phyloP scores from a whole-genome alignment of 2,113 vertebrate species.

The Rhinolophus ferrumequinum region DNA sequence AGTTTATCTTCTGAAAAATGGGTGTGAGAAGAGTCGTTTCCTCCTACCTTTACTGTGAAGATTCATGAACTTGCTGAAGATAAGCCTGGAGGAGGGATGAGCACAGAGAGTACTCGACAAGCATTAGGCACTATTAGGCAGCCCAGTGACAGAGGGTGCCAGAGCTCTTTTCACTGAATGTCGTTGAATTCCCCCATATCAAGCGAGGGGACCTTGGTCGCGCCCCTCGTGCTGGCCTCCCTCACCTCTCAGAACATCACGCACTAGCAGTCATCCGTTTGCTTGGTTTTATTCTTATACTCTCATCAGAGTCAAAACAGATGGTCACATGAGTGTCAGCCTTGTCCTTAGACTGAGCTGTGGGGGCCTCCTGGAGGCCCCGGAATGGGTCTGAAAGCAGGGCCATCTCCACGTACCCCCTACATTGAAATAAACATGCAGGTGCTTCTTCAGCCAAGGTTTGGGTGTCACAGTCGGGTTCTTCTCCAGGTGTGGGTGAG shows the following conservation, averaged over 20 bases:
- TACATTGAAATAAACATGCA: too few species aligned
- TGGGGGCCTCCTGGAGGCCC: too few species aligned
- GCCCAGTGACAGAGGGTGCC: fast-evolving
- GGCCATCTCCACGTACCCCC: too few species aligned
- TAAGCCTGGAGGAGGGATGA: fast-evolving
- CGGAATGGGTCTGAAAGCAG: too few species aligned
- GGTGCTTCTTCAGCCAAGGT: too few species aligned
- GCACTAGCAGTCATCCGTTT: fast-evolving
- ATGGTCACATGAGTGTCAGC: not conserved
- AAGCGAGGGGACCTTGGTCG: too few species aligned
- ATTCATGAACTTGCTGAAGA: not conserved
- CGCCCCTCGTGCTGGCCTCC: too few species aligned
- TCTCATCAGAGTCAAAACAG: not conserved
- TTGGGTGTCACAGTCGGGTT: too few species aligned
- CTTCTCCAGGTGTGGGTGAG: too few species aligned
- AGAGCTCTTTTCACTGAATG: not conserved
- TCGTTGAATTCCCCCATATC: not conserved
- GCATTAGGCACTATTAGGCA: fast-evolving
- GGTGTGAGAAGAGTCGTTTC: not conserved
- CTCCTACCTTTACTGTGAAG: not conserved
- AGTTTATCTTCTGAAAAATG: not conserved
- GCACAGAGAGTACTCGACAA: fast-evolving
- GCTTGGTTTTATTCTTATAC: not conserved
- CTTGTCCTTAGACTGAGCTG: not conserved
- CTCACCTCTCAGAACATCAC: too few species aligned